Conservation (phyloP, 2,797 vertebrate genomes). For the Lates japonicus region DNA sequence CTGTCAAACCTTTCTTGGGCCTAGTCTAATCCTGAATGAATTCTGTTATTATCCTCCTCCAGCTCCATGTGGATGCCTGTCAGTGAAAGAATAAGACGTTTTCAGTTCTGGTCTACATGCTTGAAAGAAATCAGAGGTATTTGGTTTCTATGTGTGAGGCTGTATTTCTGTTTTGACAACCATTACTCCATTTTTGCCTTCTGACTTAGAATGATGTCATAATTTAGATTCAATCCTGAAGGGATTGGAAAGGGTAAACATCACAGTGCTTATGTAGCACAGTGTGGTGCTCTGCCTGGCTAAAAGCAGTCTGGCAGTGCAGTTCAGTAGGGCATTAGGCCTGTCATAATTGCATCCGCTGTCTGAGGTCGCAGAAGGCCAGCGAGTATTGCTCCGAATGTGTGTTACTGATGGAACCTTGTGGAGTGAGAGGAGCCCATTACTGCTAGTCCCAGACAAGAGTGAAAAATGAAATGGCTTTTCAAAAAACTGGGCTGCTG, state of each 20-base stretch:
- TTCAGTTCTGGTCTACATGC: conserved; percentile 1
- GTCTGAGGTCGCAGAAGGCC: conserved; percentile 77
- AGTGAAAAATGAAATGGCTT: conserved; percentile 81
- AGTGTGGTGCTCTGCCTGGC: conserved; percentile 10
- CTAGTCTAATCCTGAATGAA: conserved; percentile 30
- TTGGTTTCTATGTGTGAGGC: not conserved
- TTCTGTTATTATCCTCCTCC: conserved; percentile 3
- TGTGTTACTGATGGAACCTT: conserved; percentile 71
- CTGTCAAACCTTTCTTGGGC: conserved; percentile 11
- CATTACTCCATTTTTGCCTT: conserved; percentile 43
- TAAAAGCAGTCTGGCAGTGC: conserved; percentile 67
- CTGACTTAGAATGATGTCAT: conserved; percentile 57
- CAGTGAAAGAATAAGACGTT: conserved; percentile 11
- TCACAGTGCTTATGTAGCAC: conserved; percentile 24
- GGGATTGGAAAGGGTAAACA: conserved; percentile 30
- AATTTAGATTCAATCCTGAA: conserved; percentile 57
- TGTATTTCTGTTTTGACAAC: conserved; percentile 38
- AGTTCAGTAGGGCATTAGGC: conserved; percentile 66
- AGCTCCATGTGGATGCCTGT: not conserved
- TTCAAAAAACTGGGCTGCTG: conserved; percentile 69
- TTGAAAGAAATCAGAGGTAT: not conserved
- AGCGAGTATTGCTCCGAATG: conserved; percentile 66
- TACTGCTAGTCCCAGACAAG: conserved; percentile 71
- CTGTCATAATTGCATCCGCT: conserved; percentile 79
- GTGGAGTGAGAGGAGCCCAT: conserved; percentile 74